These are phyloP conservation scores for Corydoras sp. DNA, from an alignment of 2,113 vertebrate genomes.

Conservation along the genomic window DNA sequence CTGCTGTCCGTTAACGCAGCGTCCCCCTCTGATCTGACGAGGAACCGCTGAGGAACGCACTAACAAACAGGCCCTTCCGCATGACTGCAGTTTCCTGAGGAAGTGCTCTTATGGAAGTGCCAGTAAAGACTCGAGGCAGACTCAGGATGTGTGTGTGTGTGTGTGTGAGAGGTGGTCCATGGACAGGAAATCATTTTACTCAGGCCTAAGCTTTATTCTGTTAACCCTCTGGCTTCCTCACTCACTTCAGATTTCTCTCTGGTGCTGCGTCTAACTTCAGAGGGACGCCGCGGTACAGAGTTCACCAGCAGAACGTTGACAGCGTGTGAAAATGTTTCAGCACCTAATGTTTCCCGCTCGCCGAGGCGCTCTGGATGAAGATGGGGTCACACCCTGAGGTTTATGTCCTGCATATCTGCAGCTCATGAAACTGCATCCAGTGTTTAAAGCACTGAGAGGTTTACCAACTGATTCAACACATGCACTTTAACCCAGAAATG, in stretches of 20 bases:
- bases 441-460: no score
- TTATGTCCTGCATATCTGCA: no score
- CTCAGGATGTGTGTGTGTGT: not conserved
- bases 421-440: no score
- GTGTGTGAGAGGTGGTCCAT: not conserved
- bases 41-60: not conserved
- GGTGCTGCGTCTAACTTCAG: not conserved
- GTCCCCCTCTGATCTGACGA: not conserved
- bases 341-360: no score
- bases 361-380: no score
- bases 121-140: not conserved
- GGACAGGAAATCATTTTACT: not conserved
- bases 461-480: no score
- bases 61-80: conserved; percentile 22
- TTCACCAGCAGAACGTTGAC: not conserved
- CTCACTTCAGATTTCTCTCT: not conserved
- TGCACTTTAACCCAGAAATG: no score
- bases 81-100: conserved; percentile 28
- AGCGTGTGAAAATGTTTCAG: no score
- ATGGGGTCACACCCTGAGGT: no score
- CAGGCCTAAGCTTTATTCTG: not conserved
- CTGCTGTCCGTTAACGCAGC: no score
- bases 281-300: not conserved
- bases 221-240: not conserved
- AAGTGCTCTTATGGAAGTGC: conserved; percentile 13